These are phyloP conservation scores for Thaumetopoea pityocampa DNA, from an alignment of 1,140 invertebrate species.

Conservation along the genomic window DNA sequence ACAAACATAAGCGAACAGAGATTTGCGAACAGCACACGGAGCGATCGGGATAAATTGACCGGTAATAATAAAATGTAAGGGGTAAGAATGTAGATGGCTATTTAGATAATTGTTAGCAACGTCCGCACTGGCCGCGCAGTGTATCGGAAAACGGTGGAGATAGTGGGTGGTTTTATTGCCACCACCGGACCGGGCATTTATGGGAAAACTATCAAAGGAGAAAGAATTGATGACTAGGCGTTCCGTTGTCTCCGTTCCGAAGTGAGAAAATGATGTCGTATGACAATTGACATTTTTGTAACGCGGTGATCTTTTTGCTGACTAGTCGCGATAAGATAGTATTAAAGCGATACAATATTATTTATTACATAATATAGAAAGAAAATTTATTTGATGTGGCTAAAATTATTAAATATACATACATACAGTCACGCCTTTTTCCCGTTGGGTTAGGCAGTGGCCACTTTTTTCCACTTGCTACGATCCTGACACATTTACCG, in stretches of 20 bases:
- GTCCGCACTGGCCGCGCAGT: conserved; percentile 49
- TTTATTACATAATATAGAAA: too few species aligned
- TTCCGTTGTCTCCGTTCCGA: conserved; percentile 36
- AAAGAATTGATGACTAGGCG: conserved; percentile 52
- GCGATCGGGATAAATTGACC: conserved; percentile 70
- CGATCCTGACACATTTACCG: too few species aligned
- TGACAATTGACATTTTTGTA: conserved; percentile 26
- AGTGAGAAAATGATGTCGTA: conserved; percentile 25
- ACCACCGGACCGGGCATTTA: conserved; percentile 63
- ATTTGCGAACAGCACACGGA: conserved; percentile 52
- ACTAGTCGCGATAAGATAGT: too few species aligned
- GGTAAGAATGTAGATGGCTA: conserved; percentile 74
- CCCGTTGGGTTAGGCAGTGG: too few species aligned
- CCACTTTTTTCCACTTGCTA: too few species aligned
- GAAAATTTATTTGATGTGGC: too few species aligned
- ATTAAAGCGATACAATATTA: too few species aligned
- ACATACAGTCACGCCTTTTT: too few species aligned
- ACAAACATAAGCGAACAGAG: conserved; percentile 57
- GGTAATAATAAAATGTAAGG: conserved; percentile 75
- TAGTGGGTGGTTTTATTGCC: conserved; percentile 64
- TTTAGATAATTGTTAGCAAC: conserved; percentile 73
- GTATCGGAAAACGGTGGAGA: conserved; percentile 68
- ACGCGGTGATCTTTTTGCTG: too few species aligned
- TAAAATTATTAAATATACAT: too few species aligned
- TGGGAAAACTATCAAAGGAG: conserved; percentile 65